A percentile compares a stretch with the other conserved stretches of the same genome.
Evolutionary conservation across 53 echinoderm and acorn worm species (phyloP).

Genomic region (Echinarachnius parma): DNA sequence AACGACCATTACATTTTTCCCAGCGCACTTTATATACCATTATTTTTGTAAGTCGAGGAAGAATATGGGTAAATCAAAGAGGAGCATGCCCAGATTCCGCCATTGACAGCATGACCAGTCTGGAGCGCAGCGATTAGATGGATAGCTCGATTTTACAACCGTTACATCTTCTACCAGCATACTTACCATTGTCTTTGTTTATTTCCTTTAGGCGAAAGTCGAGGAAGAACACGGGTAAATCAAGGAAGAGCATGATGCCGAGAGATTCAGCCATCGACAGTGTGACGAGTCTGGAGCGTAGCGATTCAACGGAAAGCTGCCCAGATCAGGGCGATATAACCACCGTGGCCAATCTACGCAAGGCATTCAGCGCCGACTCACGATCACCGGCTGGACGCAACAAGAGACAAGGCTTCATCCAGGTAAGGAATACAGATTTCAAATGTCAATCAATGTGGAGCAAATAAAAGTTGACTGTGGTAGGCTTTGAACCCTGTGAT

Average conservation of each 20-base stretch:
- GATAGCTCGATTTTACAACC: too few relatives aligned
- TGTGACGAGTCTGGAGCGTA: conserved; percentile 54
- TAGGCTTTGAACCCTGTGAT: too few relatives aligned
- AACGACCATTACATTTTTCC: too few relatives aligned
- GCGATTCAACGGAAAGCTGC: conserved; percentile 56
- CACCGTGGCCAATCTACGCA: conserved; percentile 64
- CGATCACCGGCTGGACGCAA: conserved; percentile 10
- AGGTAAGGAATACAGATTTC: too few relatives aligned
- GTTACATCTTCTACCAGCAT: too few relatives aligned
- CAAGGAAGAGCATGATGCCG: conserved; percentile 41
- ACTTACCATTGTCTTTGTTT: too few relatives aligned
- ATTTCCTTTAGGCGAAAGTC: conserved; percentile 60
- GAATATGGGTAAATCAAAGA: conserved; percentile 23
- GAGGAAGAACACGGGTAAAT: conserved; percentile 43
- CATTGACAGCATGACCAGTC: conserved; percentile 53
- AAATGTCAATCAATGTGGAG: too few relatives aligned
- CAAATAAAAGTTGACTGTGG: too few relatives aligned
- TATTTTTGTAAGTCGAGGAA: conserved; percentile 73
- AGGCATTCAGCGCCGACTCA: conserved; percentile 68
- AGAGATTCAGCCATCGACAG: conserved; percentile 63
- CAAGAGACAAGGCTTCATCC: conserved; percentile 43
- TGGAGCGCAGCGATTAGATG: conserved; percentile 52
- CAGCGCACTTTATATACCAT: too few relatives aligned
- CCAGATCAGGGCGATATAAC: conserved; percentile 42
- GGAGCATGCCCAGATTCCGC: conserved; percentile 56